These are phyloP conservation scores for Apodemia mormo DNA, from an alignment of 2,888 invertebrate genomes.

Conservation along the genomic window DNA sequence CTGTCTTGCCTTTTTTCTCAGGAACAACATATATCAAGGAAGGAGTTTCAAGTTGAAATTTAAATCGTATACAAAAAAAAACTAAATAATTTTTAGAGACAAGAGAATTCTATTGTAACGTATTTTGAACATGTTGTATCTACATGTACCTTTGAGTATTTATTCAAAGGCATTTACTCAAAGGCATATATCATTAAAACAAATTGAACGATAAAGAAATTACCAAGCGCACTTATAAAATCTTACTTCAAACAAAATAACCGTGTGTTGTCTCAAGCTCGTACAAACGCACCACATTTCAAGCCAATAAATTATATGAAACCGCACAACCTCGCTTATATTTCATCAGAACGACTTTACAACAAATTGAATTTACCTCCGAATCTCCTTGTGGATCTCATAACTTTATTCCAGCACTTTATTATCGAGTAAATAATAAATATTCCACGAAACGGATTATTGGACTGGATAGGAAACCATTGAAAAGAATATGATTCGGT, in stretches of 20 bases:
- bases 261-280: slow-evolving; percentile 22
- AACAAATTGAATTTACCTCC: slow-evolving; percentile 59
- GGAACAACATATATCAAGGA: too few relatives aligned
- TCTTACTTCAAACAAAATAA: slow-evolving; percentile 8
- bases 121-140: too few relatives aligned
- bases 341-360: slow-evolving; percentile 61
- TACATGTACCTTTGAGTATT: too few relatives aligned
- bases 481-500: slow-evolving; percentile 16
- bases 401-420: slow-evolving; percentile 35
- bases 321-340: slow-evolving; percentile 47
- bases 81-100: too few relatives aligned
- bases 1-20: too few relatives aligned
- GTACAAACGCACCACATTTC: slow-evolving; percentile 41
- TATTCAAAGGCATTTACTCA: too few relatives aligned
- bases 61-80: too few relatives aligned
- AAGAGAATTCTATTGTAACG: too few relatives aligned
- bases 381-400: slow-evolving; percentile 35
- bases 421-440: slow-evolving; percentile 40
- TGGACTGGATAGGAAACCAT: slow-evolving; percentile 15
- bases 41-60: too few relatives aligned
- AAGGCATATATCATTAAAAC: too few relatives aligned
- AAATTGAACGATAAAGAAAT: neutral
- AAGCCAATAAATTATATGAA: slow-evolving; percentile 52
- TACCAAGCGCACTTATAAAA: slow-evolving; percentile 3
- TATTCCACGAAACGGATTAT: slow-evolving; percentile 26